A percentile compares a stretch with the other conserved stretches of the same genome.
Evolutionary conservation across 2,888 invertebrate genomes (phyloP).

Genomic region (Empis livida): DNA sequence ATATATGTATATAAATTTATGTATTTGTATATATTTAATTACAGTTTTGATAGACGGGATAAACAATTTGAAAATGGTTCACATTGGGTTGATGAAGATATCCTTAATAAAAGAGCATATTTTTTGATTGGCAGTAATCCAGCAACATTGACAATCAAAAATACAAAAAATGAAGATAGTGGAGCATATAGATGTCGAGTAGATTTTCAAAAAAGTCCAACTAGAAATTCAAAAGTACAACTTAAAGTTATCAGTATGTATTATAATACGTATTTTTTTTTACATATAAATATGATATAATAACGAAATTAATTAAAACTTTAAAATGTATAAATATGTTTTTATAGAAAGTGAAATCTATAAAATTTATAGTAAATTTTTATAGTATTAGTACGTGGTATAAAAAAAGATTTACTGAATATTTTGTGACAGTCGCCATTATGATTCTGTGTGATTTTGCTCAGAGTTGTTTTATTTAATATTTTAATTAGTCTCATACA

Average conservation of each 20-base stretch:
- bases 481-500: too few species aligned
- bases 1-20: not conserved
- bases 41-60: slow-evolving; percentile 41
- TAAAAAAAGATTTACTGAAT: too few species aligned
- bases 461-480: too few species aligned
- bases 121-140: slow-evolving; percentile 63
- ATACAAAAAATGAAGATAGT: slow-evolving; percentile 59
- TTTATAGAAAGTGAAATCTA: too few species aligned
- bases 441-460: too few species aligned
- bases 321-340: too few species aligned
- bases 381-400: too few species aligned
- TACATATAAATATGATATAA: too few species aligned
- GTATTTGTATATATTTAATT: slow-evolving; percentile 5
- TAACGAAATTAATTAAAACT: too few species aligned
- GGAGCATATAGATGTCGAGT: slow-evolving; percentile 80
- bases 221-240: slow-evolving; percentile 75
- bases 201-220: slow-evolving; percentile 81
- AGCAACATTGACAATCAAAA: slow-evolving; percentile 62
- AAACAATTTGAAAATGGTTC: slow-evolving; percentile 38
- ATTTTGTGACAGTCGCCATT: too few species aligned
- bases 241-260: slow-evolving; percentile 80
- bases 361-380: too few species aligned
- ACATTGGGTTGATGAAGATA: slow-evolving; percentile 42
- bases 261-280: not conserved
- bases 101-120: slow-evolving; percentile 53